Evolutionary conservation across 1,140 invertebrate genomes (phyloP), one percentile per base, ranked within the genome.

Genomic region (Ips nitidus): DNA sequence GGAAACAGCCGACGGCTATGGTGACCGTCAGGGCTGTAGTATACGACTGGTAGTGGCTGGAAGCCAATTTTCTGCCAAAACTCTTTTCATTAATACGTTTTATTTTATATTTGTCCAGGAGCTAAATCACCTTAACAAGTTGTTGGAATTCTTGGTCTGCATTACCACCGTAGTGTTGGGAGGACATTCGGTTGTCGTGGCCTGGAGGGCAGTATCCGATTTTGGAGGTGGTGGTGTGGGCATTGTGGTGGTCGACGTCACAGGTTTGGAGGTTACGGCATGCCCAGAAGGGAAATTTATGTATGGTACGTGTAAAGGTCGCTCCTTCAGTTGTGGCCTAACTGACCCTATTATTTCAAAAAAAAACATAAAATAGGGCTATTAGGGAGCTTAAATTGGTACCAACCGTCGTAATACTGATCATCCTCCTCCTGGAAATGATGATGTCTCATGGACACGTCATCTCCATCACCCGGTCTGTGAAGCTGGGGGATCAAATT

Each of bases 1-100:
- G 83, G 67, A 93, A 92, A 69, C 91, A 95, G 0, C 96, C 96
- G 1, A 98, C 92, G 0, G 93, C 94, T 62, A 98, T 94, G 0
- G 94, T 97, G 2, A 97, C 90, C n/a, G 91, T 93, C 1, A 97
- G 82, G 0, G 93, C 94, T 0, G 94, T 94, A 0, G 92, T 94
- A 80, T 95, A 95, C 42, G 90, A 92, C 74, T 93, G 91, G 75
- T 91, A 92, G 75, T 92, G 91, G 70, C 88, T 91, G 4, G 89
- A 90, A 2, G 90, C 89, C 2, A 93, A 80, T 52, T 91, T 90
- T 37, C 89, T 85, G 43, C 5, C 36, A 64, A 45, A 47, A 43
- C 43, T 22, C 43, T 22, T 22, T 22, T 22, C 22, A 22, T 22
- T 22, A 22, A 22, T 22, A 22, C 22, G 22, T 22, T 22, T 7